phyloP scores from a whole-genome alignment of 2,797 vertebrate genomes.

The Sciurus carolinensis region DNA sequence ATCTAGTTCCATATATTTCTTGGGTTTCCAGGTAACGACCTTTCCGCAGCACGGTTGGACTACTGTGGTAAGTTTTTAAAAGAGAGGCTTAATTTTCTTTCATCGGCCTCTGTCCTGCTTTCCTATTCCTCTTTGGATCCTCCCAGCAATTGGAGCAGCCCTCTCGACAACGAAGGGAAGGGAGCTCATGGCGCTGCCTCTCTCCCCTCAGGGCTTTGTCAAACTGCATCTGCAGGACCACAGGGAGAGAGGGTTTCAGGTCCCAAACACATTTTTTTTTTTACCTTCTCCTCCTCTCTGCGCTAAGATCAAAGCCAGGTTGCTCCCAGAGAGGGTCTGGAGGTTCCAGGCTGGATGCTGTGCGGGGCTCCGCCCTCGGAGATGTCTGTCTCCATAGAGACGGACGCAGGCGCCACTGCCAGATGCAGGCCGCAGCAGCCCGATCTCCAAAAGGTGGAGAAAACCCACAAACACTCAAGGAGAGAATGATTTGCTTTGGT shows the following conservation, averaged over 20 bases:
- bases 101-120: background rate
- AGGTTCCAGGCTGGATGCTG: background rate
- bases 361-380: background rate
- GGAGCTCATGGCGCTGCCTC: background rate
- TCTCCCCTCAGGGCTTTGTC: background rate
- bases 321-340: background rate
- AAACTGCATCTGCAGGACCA: background rate
- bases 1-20: background rate
- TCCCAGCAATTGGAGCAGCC: background rate
- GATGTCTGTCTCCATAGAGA: conserved; percentile 79
- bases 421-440: background rate
- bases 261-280: background rate
- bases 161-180: background rate
- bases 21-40: background rate
- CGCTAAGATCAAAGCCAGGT: background rate
- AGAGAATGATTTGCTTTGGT: background rate
- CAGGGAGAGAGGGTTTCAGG: background rate
- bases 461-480: background rate
- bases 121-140: background rate
- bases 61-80: background rate
- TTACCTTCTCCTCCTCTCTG: background rate
- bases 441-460: background rate
- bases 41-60: background rate
- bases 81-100: conserved; percentile 24
- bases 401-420: background rate